Conservation (phyloP, 2,113 vertebrate genomes). For the Acinonyx jubatus region DNA sequence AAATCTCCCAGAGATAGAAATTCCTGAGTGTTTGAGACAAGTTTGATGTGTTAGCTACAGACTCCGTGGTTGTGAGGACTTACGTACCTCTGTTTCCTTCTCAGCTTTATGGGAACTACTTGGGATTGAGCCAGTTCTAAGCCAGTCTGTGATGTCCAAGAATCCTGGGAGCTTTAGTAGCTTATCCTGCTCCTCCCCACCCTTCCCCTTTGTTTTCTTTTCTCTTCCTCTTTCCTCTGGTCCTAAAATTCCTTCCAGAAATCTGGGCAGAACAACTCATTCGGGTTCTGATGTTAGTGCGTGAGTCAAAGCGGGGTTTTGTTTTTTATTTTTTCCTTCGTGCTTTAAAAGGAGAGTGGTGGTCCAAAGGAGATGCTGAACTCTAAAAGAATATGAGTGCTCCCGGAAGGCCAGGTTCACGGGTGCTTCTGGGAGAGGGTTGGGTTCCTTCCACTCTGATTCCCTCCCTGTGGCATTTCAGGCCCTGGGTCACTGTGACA, state of each 20-base stretch:
- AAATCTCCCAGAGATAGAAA: not conserved
- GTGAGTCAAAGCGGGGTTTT: not conserved
- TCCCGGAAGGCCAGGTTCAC: fast-evolving
- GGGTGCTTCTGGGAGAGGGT: fast-evolving
- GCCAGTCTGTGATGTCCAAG: fast-evolving
- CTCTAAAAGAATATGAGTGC: fast-evolving
- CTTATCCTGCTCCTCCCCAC: fast-evolving
- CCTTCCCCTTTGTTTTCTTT: not conserved
- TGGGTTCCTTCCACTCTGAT: not conserved
- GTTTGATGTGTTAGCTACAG: not conserved
- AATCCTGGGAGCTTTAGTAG: not conserved
- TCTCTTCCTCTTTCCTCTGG: not conserved
- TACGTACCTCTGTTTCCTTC: not conserved
- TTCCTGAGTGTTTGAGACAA: not conserved
- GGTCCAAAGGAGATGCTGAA: no score
- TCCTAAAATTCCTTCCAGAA: not conserved
- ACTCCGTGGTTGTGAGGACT: not conserved
- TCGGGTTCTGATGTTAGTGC: not conserved
- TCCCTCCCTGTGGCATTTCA: not conserved
- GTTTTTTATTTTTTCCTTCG: not conserved
- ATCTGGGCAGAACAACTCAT: not conserved
- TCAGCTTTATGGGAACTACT: fast-evolving
- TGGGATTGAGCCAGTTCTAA: not conserved
- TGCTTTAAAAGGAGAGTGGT: not conserved
- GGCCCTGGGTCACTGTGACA: not conserved